Percentiles rank a stretch among this genome's conserved stretches.
phyloP scores from a whole-genome alignment of 2,888 invertebrate species.

The Agriopis aurantiaria region DNA sequence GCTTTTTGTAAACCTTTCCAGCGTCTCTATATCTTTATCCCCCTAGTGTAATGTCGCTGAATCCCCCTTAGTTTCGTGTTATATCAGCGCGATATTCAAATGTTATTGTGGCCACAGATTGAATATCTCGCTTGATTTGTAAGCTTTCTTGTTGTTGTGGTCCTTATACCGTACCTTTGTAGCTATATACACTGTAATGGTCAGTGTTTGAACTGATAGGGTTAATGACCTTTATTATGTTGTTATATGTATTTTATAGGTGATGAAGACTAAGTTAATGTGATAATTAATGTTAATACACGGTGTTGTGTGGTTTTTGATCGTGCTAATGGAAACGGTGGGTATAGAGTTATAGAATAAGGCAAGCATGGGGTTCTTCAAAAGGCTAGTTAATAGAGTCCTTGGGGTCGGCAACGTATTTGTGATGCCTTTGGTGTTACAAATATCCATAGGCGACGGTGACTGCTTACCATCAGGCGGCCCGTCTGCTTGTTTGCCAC shows the following conservation, averaged over 20 bases:
- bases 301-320: no score
- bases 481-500: no score
- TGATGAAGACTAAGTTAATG: constrained; percentile 26
- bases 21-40: constrained; percentile 41
- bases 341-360: no score
- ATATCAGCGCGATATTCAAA: constrained; percentile 79
- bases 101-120: constrained; percentile 80
- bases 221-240: constrained; percentile 27
- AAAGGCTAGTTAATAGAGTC: no score
- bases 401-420: no score
- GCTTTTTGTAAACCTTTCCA: constrained; percentile 47
- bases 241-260: constrained; percentile 9
- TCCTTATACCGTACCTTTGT: constrained; percentile 20
- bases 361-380: no score
- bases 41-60: constrained; percentile 71
- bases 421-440: no score
- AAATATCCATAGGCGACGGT: no score
- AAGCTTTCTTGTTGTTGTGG: constrained; percentile 66
- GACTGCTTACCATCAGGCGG: no score
- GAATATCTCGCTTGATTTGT: constrained; percentile 83
- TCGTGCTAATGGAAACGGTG: no score
- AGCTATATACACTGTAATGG: constrained; percentile 20
- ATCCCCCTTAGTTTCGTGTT: constrained; percentile 67
- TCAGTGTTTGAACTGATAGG: constrained; percentile 29
- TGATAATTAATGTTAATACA: constrained; percentile 9